Conservation (phyloP, 2,888 invertebrate genomes). For the Cheilosia pagana region DNA sequence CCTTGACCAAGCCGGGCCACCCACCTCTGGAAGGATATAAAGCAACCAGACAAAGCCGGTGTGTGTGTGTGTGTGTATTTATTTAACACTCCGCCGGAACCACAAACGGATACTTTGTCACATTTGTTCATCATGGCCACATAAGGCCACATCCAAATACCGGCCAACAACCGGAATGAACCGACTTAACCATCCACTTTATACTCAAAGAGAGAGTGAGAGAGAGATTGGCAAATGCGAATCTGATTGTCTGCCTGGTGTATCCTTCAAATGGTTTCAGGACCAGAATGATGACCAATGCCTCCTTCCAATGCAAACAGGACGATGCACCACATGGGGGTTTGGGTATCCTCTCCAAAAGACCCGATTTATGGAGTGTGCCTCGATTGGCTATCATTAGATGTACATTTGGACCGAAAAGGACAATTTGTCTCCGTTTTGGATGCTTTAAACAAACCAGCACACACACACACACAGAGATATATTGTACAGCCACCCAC, state of each 20-base stretch:
- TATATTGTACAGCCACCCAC: neutral
- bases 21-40: conserved; percentile 28
- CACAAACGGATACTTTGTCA: conserved; percentile 72
- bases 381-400: conserved; percentile 75
- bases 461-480: conserved; percentile 4
- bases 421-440: conserved; percentile 75
- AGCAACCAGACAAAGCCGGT: neutral
- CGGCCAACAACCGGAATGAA: conserved; percentile 67
- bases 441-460: conserved; percentile 69
- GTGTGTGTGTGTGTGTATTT: conserved; percentile 4
- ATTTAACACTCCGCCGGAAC: conserved; percentile 58
- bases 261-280: conserved; percentile 67
- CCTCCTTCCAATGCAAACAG: conserved; percentile 12
- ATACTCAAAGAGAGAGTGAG: neutral
- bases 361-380: conserved; percentile 72
- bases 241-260: conserved; percentile 68
- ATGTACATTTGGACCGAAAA: conserved; percentile 74
- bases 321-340: neutral
- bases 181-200: conserved; percentile 36
- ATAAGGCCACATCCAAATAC: conserved; percentile 61
- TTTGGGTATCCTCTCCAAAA: neutral
- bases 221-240: conserved; percentile 69
- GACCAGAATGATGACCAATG: conserved; percentile 59
- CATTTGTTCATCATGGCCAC: conserved; percentile 71
- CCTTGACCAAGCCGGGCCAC: conserved; percentile 46